A percentile compares a stretch with the other conserved stretches of the same genome.
These are phyloP conservation scores for Avahi laniger DNA, from an alignment of 2,797 vertebrate species.

Conservation along the genomic window DNA sequence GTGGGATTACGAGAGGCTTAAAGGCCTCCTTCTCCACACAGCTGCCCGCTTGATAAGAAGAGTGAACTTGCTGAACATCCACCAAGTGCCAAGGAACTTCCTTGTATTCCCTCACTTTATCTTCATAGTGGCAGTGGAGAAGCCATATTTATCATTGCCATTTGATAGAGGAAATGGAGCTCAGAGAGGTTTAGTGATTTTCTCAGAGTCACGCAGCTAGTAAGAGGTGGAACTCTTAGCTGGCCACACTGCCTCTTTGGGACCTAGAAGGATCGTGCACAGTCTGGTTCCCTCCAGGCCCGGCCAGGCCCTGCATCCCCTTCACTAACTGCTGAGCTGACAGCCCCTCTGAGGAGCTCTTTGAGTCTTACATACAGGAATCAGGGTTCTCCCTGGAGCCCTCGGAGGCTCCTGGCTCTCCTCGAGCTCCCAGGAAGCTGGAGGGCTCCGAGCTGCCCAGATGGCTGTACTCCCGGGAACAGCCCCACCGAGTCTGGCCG, in stretches of 20 bases:
- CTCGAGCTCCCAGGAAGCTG: background rate
- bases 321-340: background rate
- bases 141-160: rapidly evolving
- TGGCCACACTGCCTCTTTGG: background rate
- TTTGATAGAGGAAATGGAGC: background rate
- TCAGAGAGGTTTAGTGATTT: background rate
- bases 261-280: background rate
- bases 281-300: background rate
- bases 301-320: background rate
- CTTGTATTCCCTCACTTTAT: background rate
- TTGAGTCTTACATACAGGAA: background rate
- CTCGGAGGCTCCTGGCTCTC: background rate
- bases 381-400: background rate
- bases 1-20: background rate
- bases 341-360: background rate
- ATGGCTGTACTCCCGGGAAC: background rate
- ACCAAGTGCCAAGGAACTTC: background rate
- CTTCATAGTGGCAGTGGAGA: background rate
- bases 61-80: background rate
- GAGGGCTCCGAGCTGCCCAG: background rate
- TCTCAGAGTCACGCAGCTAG: background rate
- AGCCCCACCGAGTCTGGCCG: background rate
- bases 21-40: background rate
- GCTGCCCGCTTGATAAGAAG: background rate
- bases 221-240: background rate